Base-by-base conservation (phyloP, 1,140 invertebrate genomes). In the Armadillidium nasatum region DNA sequence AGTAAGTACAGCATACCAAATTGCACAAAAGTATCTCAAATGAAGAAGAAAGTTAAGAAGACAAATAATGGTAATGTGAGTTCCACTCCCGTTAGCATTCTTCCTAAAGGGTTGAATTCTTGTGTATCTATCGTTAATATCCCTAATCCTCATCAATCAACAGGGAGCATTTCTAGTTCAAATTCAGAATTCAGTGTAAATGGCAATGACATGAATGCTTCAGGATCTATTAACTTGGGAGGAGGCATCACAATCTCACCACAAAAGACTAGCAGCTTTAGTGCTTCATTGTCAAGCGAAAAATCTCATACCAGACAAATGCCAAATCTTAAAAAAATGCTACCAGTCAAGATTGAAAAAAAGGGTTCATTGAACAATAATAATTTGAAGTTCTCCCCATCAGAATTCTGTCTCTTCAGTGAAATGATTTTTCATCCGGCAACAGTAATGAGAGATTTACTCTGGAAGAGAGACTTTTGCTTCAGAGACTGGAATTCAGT, bases 81-180 rank as follows among this genome's bases (percentile, higher is more conserved):
- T 69, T 72, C 77, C 50, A 60, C 11, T 60, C 50, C 50, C 7
- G 50, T 60, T 60, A 60, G 50, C 19, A 78, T 78, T 43, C 69
- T 78, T 15, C 77, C 77, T 22, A 78, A 78, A 67, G 77, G 77
- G 1, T 46, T 78, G 33, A 71, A 70, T 45, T 73, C 77, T 67
- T 78, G 77, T 33, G 60, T 78, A 3, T 78, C 77, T 23, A 78
- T 78, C n/a, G 75, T 74, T 23, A 78, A 78, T 70, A 78, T 78
- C n/a, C 77, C 77, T 10, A 78, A 78, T 67, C 77, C 77, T 33
- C 19, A 69, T 66, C 68, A 68, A 69, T 45, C 60, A 54, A 60
- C 33, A 22, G 71, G 33, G 44, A 50, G 3, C 11, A 4, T 33
- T 21, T 15, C 44, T 44, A 15, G 44, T n/a, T 19, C 54, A 21